A percentile compares a stretch with the other conserved stretches of the same genome.
phyloP scores from a whole-genome alignment of 2,888 invertebrate species.

The Epistrophella euchroma region DNA sequence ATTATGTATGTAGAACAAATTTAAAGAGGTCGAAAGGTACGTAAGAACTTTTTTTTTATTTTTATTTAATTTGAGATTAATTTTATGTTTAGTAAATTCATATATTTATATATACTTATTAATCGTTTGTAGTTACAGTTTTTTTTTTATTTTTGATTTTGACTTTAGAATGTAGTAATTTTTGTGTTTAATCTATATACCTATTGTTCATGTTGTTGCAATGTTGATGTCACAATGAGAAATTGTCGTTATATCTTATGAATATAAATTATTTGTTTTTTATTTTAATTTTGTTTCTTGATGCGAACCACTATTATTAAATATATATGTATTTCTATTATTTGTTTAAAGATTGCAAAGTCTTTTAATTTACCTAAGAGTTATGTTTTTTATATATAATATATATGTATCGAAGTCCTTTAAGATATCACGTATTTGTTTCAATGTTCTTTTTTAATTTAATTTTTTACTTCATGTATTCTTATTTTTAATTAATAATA shows the following conservation, averaged over 20 bases:
- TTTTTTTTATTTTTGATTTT: constrained; percentile 76
- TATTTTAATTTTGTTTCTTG: constrained; percentile 76
- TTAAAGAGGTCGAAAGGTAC: constrained; percentile 73
- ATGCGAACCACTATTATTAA: constrained; percentile 82
- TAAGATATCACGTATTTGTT: constrained; percentile 84
- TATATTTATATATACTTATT: constrained; percentile 56
- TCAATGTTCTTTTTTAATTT: constrained; percentile 83
- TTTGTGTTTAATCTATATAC: constrained; percentile 77
- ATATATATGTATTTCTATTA: constrained; percentile 75
- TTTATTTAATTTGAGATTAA: constrained; percentile 66
- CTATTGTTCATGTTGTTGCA: constrained; percentile 80
- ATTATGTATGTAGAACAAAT: constrained; percentile 61
- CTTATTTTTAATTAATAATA: constrained; percentile 81
- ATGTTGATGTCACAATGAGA: constrained; percentile 81
- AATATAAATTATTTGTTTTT: constrained; percentile 78
- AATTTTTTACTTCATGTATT: constrained; percentile 79
- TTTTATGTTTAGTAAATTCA: constrained; percentile 67
- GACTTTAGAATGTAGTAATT: constrained; percentile 78
- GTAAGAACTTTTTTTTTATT: constrained; percentile 65
- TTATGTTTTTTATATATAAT: constrained; percentile 80
- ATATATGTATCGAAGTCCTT: constrained; percentile 84
- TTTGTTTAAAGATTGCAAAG: constrained; percentile 78
- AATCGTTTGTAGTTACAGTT: constrained; percentile 57
- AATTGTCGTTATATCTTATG: constrained; percentile 70
- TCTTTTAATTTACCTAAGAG: constrained; percentile 78